Percentiles rank a stretch among this genome's conserved stretches.
phyloP scores from a whole-genome alignment of 2,797 vertebrate genomes.

The Gallinago nigripennis region DNA sequence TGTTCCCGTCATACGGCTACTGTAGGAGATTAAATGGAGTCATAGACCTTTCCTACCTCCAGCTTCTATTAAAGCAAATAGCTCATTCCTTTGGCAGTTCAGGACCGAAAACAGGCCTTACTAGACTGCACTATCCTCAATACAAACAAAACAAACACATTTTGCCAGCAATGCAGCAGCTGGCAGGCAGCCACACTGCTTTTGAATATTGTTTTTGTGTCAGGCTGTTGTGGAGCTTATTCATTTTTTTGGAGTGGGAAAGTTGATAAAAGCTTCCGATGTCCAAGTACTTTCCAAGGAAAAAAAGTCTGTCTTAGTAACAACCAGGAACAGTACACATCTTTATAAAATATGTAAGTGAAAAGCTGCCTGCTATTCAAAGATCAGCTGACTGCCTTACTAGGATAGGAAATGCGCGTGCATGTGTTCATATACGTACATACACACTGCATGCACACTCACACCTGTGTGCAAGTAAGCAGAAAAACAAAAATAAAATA shows the following conservation, averaged over 20 bases:
- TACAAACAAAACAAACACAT: not conserved
- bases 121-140: not conserved
- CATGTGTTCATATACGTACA: no score
- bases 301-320: not conserved
- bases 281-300: not conserved
- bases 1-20: conserved; percentile 39
- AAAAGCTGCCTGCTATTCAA: not conserved
- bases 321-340: not conserved
- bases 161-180: not conserved
- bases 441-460: not conserved
- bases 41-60: not conserved
- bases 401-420: not conserved
- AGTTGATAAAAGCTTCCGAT: not conserved
- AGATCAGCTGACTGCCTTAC: not conserved
- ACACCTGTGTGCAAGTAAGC: not conserved
- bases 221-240: not conserved
- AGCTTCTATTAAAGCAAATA: not conserved
- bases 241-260: not conserved
- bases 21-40: conserved; percentile 46
- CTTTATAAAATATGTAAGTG: not conserved
- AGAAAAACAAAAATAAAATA: not conserved
- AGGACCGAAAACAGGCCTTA: not conserved
- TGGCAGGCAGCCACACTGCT: not conserved
- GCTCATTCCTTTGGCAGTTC: not conserved
- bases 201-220: not conserved